Evolutionary conservation across 2,888 invertebrate species (phyloP).

Genomic region (Stenoptilia bipunctidactyla): DNA sequence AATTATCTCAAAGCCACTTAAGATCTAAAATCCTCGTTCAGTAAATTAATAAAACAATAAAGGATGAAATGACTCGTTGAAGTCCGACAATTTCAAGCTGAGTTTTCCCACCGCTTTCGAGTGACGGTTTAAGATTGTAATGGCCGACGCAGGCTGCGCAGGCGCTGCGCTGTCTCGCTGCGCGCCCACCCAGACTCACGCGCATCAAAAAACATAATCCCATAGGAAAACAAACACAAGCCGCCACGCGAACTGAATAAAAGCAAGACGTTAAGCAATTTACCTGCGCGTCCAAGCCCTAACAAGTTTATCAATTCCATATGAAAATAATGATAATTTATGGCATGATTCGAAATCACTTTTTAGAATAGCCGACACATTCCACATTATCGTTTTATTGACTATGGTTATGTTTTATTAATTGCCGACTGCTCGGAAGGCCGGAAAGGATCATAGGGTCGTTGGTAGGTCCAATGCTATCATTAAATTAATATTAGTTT

Average conservation of each 20-base stretch:
- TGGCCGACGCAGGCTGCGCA: slow-evolving; percentile 32
- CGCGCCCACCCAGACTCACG: slow-evolving; percentile 60
- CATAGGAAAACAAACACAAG: slow-evolving; percentile 62
- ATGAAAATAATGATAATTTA: slow-evolving; percentile 66
- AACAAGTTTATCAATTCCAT: slow-evolving; percentile 71
- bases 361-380: slow-evolving; percentile 58
- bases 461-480: not conserved
- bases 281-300: slow-evolving; percentile 61
- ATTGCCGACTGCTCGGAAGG: slow-evolving; percentile 28
- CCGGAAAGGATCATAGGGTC: slow-evolving; percentile 1
- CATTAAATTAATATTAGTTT: not conserved
- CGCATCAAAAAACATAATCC: slow-evolving; percentile 51
- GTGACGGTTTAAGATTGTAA: slow-evolving; percentile 42
- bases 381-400: slow-evolving; percentile 55
- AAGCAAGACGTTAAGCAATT: slow-evolving; percentile 59
- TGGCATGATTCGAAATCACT: slow-evolving; percentile 55
- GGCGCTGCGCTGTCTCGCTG: slow-evolving; percentile 61
- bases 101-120: slow-evolving; percentile 42
- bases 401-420: slow-evolving; percentile 51
- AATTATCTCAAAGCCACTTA: not conserved
- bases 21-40: too few species aligned
- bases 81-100: slow-evolving; percentile 46
- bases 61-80: slow-evolving; percentile 34
- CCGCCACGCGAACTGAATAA: slow-evolving; percentile 64
- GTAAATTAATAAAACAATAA: slow-evolving; percentile 18